Conservation (phyloP, 1,140 invertebrate species). For the Brachionus koreanus region DNA sequence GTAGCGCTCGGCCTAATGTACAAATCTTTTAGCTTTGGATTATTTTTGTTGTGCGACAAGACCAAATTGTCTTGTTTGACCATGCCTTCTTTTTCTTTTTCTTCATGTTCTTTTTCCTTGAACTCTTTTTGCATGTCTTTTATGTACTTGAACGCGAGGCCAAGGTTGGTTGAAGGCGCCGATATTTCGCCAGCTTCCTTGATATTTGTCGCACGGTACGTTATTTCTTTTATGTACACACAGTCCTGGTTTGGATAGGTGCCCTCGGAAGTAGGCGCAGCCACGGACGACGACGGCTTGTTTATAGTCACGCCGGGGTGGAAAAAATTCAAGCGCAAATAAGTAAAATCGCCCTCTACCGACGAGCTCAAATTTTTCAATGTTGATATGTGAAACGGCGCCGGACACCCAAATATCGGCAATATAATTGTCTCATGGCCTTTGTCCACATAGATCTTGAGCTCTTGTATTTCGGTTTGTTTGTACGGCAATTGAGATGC, state of each 20-base stretch:
- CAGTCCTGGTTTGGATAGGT: constrained; percentile 64
- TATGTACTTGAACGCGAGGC: constrained; percentile 90
- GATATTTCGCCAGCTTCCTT: constrained; percentile 95
- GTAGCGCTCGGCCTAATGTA: constrained; percentile 98
- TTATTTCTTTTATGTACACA: constrained; percentile 40
- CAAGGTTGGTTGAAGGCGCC: constrained; percentile 89
- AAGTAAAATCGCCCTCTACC: constrained; percentile 97
- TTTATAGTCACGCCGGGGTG: constrained; percentile 83
- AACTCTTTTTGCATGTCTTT: constrained; percentile 99
- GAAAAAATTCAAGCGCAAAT: constrained; percentile 96
- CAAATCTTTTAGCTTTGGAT: constrained; percentile 95
- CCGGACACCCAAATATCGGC: constrained; percentile 88
- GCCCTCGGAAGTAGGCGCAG: neutral
- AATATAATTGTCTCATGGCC: constrained; percentile 96
- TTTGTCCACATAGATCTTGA: constrained; percentile 92
- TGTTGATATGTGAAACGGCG: constrained; percentile 96
- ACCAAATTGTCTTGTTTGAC: constrained; percentile 98
- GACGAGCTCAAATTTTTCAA: constrained; percentile 98
- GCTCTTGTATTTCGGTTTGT: constrained; percentile 83
- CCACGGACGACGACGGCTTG: neutral
- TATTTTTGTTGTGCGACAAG: constrained; percentile 83
- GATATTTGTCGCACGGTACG: constrained; percentile 93
- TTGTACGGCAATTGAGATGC: constrained; percentile 78
- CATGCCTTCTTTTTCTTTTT: constrained; percentile 89
- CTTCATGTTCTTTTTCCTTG: constrained; percentile 94